phyloP scores from a whole-genome alignment of 2,888 invertebrate genomes.

The Ernsta delagoae region DNA sequence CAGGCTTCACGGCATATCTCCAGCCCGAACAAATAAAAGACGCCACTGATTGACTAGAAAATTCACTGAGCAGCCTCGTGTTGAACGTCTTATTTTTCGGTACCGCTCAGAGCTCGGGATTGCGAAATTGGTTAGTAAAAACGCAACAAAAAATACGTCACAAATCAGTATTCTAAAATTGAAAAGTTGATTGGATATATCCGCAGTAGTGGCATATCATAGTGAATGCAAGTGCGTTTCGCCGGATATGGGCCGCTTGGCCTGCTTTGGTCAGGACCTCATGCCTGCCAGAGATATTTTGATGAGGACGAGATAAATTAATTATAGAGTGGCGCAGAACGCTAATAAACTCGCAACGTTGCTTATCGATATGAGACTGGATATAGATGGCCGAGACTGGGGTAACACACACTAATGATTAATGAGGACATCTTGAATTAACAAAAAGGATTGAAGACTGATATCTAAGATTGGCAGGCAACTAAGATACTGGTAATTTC shows the following conservation, averaged over 20 bases:
- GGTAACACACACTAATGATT: background rate
- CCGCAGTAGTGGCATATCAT: constrained; percentile 40
- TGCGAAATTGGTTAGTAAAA: constrained; percentile 16
- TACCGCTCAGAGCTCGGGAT: background rate
- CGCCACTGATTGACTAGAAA: constrained; percentile 19
- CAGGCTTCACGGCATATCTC: constrained; percentile 20
- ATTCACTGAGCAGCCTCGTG: background rate
- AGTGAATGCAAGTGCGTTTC: constrained; percentile 37
- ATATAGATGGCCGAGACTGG: constrained; percentile 21
- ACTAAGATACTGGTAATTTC: too few relatives aligned
- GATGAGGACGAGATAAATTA: constrained; percentile 77
- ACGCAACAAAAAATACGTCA: constrained; percentile 43
- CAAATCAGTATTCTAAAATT: constrained; percentile 28
- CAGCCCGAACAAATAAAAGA: constrained; percentile 22
- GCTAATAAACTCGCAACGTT: constrained; percentile 64
- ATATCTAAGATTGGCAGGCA: too few relatives aligned
- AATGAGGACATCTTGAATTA: too few relatives aligned
- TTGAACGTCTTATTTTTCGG: constrained; percentile 1
- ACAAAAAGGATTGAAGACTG: too few relatives aligned
- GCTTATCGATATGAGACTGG: constrained; percentile 59
- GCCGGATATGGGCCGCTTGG: constrained; percentile 46
- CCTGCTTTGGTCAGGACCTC: constrained; percentile 62
- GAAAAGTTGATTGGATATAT: constrained; percentile 41
- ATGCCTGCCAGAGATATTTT: constrained; percentile 71
- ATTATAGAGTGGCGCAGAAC: constrained; percentile 62